phyloP scores from a whole-genome alignment of 1,140 invertebrate genomes.

The Bemisia tabaci region DNA sequence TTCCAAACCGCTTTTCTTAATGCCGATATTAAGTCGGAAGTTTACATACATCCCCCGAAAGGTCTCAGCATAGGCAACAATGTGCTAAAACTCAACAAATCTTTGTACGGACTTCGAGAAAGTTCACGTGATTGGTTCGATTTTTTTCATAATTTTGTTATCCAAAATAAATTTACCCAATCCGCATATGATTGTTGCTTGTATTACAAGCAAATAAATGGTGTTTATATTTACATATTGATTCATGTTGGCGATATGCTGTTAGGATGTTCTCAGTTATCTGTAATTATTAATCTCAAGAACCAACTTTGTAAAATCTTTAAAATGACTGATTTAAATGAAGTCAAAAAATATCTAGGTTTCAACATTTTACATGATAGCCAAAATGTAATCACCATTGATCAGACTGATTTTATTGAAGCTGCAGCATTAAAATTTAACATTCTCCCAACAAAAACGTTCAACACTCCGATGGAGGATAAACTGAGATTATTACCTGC shows the following conservation, averaged over 20 bases:
- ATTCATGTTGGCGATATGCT: slow-evolving; percentile 15
- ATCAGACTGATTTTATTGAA: slow-evolving; percentile 12
- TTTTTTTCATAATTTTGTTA: slow-evolving; percentile 7
- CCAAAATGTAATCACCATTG: slow-evolving; percentile 3
- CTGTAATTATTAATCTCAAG: neutral
- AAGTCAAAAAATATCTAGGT: slow-evolving; percentile 10
- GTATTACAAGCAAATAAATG: slow-evolving; percentile 1
- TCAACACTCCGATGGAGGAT: slow-evolving; percentile 21
- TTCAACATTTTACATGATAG: slow-evolving; percentile 6
- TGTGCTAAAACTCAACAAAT: slow-evolving; percentile 15
- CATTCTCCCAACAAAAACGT: slow-evolving; percentile 21
- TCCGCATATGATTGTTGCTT: slow-evolving; percentile 11
- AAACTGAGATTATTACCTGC: slow-evolving; percentile 15
- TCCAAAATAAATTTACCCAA: slow-evolving; percentile 5
- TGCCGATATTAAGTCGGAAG: slow-evolving; percentile 19
- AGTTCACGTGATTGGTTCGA: slow-evolving; percentile 23
- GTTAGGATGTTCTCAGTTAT: neutral
- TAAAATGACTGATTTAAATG: slow-evolving; percentile 12
- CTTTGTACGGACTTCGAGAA: slow-evolving; percentile 22
- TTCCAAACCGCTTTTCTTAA: slow-evolving; percentile 24
- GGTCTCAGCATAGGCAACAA: slow-evolving; percentile 1
- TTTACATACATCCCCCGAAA: slow-evolving; percentile 25
- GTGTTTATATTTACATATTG: neutral
- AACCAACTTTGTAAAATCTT: neutral
- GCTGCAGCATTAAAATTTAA: slow-evolving; percentile 20